Evolutionary conservation across 1,140 invertebrate genomes (phyloP), one percentile per base, ranked within the genome.

Genomic region (Acromyrmex heyeri): DNA sequence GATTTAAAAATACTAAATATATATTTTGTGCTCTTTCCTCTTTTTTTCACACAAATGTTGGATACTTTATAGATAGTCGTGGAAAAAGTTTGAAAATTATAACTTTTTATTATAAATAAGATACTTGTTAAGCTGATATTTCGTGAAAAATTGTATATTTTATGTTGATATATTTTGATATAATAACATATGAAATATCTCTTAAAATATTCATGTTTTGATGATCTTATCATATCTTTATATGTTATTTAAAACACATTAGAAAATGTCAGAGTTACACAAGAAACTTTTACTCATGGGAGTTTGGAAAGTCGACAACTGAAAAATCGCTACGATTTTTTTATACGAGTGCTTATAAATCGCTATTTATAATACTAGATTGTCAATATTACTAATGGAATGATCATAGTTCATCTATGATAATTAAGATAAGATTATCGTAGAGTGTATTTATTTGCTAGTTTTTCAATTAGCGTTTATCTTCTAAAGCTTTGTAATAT

Each of bases 151-250:
- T 44, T 67, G 10, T n/a, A 3, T 16, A 69, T 69, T 27, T 69
- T 50, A 50, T 50, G 2, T 24, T 27, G 2, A 16, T 18, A 24
- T n/a, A 48, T 69, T 48, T 48, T 8, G 64, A 48, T 10, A 48
- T 24, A 69, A 69, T 24, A 18, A 50, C 27, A 50, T 67, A 24
- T 69, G 14, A 69, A 69, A 24, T 69, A 69, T 24, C 10, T 44
- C 34, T 24, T 69, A 48, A 48, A 69, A 48, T 48, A 16, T 48
- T 24, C 14, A 27, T 2, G 16, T 24, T 69, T 10, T 10, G 5
- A 69, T 24, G 14, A 48, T 50, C 6, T 69, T 50, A 48, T 24
- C 12, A 44, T 7, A 69, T 14, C 21, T 69, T 14, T 67, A n/a
- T 48, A 69, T 38, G 6, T 67, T 44, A 48, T 27, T 69, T n/a